Conservation (phyloP, 2,113 vertebrate genomes). For the Tragelaphus scriptus region DNA sequence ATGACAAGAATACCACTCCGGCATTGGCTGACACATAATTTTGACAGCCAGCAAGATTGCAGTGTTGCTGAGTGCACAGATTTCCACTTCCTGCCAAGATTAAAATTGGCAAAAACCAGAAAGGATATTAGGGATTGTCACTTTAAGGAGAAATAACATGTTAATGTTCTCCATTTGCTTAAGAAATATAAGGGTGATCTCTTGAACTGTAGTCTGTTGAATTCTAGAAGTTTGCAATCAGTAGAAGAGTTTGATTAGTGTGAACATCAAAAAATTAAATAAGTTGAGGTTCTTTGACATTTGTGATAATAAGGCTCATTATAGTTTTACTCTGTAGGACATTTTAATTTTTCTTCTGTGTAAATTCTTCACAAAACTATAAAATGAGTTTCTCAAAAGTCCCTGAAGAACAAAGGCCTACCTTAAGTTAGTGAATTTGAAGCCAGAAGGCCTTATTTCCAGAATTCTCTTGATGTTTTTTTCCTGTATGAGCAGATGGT, state of each 20-base stretch:
- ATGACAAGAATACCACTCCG: slow-evolving; percentile 80
- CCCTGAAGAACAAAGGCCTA: slow-evolving; percentile 57
- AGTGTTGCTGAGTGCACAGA: slow-evolving; percentile 78
- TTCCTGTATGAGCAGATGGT: slow-evolving; percentile 59
- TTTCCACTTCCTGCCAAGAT: slow-evolving; percentile 83
- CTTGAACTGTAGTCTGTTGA: background rate
- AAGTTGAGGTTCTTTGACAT: background rate
- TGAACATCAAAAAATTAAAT: slow-evolving; percentile 23
- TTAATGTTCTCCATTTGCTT: slow-evolving; percentile 22
- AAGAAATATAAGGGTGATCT: background rate
- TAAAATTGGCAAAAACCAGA: slow-evolving; percentile 82
- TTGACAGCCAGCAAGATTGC: slow-evolving; percentile 82
- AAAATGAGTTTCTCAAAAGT: slow-evolving; percentile 20
- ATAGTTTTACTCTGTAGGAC: background rate
- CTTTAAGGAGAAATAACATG: slow-evolving; percentile 76
- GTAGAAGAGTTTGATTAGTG: background rate
- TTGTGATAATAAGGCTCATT: background rate
- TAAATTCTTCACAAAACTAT: slow-evolving; percentile 12
- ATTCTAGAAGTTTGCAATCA: slow-evolving; percentile 30
- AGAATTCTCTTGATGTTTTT: slow-evolving; percentile 61
- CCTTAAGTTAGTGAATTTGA: slow-evolving; percentile 66
- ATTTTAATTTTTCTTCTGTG: slow-evolving; percentile 24
- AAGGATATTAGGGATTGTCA: slow-evolving; percentile 81
- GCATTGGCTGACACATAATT: slow-evolving; percentile 78
- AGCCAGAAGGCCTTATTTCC: slow-evolving; percentile 55